A percentile compares a stretch with the other conserved stretches of the same genome.
Conservation (phyloP, 2,113 vertebrate species). For the Prietella phreatophila region DNA sequence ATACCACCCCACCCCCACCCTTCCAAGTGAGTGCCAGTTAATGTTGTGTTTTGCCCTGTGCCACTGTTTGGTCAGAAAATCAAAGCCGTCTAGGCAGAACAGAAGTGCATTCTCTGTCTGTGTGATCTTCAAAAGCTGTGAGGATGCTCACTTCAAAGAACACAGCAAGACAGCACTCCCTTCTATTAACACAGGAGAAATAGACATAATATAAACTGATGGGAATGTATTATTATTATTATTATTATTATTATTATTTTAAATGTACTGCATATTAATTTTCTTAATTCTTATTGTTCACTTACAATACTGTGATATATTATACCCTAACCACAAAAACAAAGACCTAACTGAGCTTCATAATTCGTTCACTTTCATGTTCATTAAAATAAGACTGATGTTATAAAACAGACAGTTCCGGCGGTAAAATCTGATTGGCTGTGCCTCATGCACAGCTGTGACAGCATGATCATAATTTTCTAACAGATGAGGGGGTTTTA, state of each 20-base stretch:
- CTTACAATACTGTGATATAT: neutral
- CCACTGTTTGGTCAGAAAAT: conserved; percentile 34
- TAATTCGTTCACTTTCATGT: neutral
- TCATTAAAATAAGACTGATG: neutral
- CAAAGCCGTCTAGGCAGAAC: conserved; percentile 43
- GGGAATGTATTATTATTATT: neutral
- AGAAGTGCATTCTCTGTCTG: conserved; percentile 37
- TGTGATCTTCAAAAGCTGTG: conserved; percentile 42
- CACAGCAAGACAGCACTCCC: neutral
- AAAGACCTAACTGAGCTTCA: neutral
- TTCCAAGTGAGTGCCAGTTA: neutral
- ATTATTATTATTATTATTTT: neutral
- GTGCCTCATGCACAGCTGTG: neutral
- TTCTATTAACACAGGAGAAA: conserved; percentile 27
- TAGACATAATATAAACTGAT: neutral
- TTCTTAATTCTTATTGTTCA: neutral
- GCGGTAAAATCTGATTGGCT: neutral
- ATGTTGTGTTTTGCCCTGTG: conserved; percentile 4
- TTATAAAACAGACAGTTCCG: neutral
- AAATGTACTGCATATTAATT: conserved; percentile 1
- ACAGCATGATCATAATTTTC: neutral
- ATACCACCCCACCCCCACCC: fast-evolving
- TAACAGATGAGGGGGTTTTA: neutral
- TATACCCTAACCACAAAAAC: too few relatives aligned
- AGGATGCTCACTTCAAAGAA: conserved; percentile 40